Conservation (phyloP, 2,888 invertebrate genomes). For the Nomada hirtipes region DNA sequence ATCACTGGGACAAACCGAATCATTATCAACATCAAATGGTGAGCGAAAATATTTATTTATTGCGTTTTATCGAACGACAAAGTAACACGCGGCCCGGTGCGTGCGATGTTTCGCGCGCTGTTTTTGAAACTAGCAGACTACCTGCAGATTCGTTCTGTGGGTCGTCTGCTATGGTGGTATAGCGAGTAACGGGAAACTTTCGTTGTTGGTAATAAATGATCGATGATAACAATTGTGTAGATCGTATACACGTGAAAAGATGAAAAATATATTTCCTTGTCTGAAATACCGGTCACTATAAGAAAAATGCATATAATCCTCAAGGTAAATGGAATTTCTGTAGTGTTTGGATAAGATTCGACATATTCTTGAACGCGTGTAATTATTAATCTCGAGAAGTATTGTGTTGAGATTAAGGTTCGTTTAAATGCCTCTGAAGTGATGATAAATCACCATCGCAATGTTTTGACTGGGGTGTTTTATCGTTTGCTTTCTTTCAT, state of each 20-base stretch:
- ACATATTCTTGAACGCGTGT: neutral
- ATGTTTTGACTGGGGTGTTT: slow-evolving; percentile 19
- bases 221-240: neutral
- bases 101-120: slow-evolving; percentile 74
- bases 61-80: neutral
- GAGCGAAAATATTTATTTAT: slow-evolving; percentile 54
- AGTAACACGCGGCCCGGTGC: slow-evolving; percentile 41
- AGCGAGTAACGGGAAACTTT: neutral
- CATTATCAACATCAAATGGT: slow-evolving; percentile 71
- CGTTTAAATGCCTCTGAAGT: slow-evolving; percentile 18
- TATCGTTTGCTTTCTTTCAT: neutral
- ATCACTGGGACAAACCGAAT: slow-evolving; percentile 40
- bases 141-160: slow-evolving; percentile 20
- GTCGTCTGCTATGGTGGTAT: slow-evolving; percentile 37
- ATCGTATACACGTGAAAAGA: neutral
- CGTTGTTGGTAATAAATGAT: neutral
- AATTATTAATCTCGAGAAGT: slow-evolving; percentile 1
- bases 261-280: neutral
- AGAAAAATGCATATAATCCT: neutral
- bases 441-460: slow-evolving; percentile 8
- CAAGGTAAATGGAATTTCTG: neutral
- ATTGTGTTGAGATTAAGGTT: slow-evolving; percentile 4
- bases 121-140: slow-evolving; percentile 74
- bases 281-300: neutral
- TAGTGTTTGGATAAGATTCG: neutral